Conservation (phyloP, 2,888 invertebrate species). For the Sussaba pulchella region DNA sequence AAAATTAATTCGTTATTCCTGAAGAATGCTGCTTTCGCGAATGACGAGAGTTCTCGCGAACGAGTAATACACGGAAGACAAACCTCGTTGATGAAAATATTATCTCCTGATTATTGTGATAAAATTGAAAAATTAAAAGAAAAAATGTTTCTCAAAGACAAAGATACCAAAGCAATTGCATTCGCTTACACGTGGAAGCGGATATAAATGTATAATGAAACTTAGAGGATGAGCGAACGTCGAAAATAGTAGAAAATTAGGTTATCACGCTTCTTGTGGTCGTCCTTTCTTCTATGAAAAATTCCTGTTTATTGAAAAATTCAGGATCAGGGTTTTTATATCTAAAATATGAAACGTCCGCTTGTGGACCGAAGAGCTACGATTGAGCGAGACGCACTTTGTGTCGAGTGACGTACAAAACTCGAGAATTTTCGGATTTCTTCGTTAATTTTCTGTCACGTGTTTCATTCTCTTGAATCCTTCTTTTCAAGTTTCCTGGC, state of each 20-base stretch:
- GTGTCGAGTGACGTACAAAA: constrained; percentile 26
- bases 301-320: no score
- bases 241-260: constrained; percentile 7
- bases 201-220: background rate
- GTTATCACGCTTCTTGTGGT: background rate
- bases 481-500: constrained; percentile 42
- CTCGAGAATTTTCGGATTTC: constrained; percentile 16
- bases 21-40: background rate
- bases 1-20: background rate
- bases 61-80: background rate
- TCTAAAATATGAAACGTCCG: constrained; percentile 26
- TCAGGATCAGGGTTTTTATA: constrained; percentile 11
- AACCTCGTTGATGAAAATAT: background rate
- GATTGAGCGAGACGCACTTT: constrained; percentile 47
- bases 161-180: constrained; percentile 8
- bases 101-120: constrained; percentile 21
- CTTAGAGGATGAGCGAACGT: background rate
- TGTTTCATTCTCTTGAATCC: background rate
- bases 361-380: constrained; percentile 47
- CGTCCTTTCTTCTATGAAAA: constrained; percentile 22
- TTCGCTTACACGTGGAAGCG: background rate
- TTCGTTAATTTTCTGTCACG: background rate
- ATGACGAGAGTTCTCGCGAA: background rate
- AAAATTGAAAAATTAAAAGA: no score
- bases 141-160: no score